Evolutionary conservation across 2,888 invertebrate genomes (phyloP).

Genomic region (Orchestes rusci): DNA sequence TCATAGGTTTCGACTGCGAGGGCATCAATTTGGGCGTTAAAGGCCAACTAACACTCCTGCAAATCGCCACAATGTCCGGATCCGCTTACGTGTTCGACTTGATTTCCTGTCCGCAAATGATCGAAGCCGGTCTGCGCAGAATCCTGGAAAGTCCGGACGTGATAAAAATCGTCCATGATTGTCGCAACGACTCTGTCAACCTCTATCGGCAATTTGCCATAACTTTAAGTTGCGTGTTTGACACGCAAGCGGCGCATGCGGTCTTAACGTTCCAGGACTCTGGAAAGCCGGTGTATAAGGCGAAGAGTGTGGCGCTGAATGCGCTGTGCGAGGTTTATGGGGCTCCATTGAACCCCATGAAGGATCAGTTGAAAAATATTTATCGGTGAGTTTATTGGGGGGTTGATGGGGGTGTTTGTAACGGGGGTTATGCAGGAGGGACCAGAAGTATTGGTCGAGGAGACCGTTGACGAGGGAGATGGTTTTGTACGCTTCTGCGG

Average conservation of each 20-base stretch:
- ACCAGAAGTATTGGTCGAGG: constrained; percentile 80
- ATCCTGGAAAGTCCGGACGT: constrained; percentile 75
- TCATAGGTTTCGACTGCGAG: constrained; percentile 85
- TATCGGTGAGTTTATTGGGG: constrained; percentile 43
- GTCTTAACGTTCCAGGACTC: constrained; percentile 85
- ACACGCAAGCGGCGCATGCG: constrained; percentile 81
- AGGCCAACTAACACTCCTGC: constrained; percentile 80
- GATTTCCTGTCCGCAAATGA: constrained; percentile 72
- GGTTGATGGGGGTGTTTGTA: neutral
- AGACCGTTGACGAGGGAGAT: constrained; percentile 84
- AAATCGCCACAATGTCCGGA: constrained; percentile 75
- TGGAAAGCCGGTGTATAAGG: constrained; percentile 87
- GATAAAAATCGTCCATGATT: constrained; percentile 87
- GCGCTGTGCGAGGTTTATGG: constrained; percentile 85
- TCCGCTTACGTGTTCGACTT: constrained; percentile 85
- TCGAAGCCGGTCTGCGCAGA: constrained; percentile 72
- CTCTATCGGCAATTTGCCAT: constrained; percentile 81
- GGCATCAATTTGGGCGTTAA: constrained; percentile 86
- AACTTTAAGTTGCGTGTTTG: constrained; percentile 76
- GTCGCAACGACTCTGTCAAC: constrained; percentile 84
- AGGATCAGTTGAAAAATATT: constrained; percentile 81
- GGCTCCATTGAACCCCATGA: constrained; percentile 83
- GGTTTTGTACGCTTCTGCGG: constrained; percentile 85
- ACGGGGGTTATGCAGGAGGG: constrained; percentile 47
- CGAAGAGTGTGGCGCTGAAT: constrained; percentile 86